Evolutionary conservation across 2,888 invertebrate genomes (phyloP), one percentile per base, ranked within the genome.

Genomic region (Argyresthia albistria): DNA sequence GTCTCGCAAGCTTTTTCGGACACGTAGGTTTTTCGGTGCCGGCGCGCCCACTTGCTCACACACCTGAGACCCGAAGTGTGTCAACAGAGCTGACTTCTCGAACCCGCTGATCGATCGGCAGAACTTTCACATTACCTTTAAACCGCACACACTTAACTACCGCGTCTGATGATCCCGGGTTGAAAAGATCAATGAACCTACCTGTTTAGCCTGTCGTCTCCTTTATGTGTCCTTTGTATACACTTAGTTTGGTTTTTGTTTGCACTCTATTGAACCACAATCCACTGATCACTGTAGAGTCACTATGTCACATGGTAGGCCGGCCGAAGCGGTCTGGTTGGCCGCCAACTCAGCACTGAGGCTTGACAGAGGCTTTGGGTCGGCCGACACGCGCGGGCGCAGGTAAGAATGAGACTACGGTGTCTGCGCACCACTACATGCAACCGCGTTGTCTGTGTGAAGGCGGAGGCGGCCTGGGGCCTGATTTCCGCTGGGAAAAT

Each of bases 111-210:
- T 74, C 75, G 71, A 78, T 79, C 75, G 80, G 73, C 75, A 72
- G 70, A 78, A 86, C 86, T 87, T 87, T 87, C 87, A 87, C 87
- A 83, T 86, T 74, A 81, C 78, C 80, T 82, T 81, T 80, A 80
- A 39, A 39, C 25, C 25, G 25, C 25, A 25, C 25, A 25, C 6
- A 25, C 25, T 4, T 25, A 25, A 39, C 39, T n/a, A 39, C 39
- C 4, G 39, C 9, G 14, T 9, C 45, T 45, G 11, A 45, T 45
- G 12, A 8, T 11, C n/a, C 35, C 47, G 25, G 10, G 8, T 47
- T 52, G 39, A 36, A 37, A 43, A 46, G 39, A 39, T 39, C n/a
- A 35, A 36, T 35, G 49, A 15, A 53, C 53, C 45, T 45, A 50
- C 45, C 53, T 50, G 45, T 50, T 36, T 15, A 37, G 50, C 15